A percentile compares a stretch with the other conserved stretches of the same genome.
Evolutionary conservation across 1,140 invertebrate species (phyloP).

Genomic region (Drosophila novamexicana): DNA sequence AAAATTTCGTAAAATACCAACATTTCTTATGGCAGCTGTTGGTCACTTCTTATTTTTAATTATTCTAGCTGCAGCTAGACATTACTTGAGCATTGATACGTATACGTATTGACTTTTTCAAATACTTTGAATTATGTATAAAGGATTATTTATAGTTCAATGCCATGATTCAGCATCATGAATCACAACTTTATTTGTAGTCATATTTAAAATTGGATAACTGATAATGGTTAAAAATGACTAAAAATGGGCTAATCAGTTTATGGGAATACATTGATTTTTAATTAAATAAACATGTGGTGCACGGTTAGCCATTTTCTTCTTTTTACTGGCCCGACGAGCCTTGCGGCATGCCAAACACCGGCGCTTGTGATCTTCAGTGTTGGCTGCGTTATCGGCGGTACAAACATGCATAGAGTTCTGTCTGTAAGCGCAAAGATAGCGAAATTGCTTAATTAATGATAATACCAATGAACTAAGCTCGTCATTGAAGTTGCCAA

Average conservation of each 20-base stretch:
- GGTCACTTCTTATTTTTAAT: background rate
- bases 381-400: conserved; percentile 7
- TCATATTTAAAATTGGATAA: conserved; percentile 26
- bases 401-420: conserved; percentile 21
- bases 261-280: conserved; percentile 38
- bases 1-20: too few species aligned
- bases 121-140: background rate
- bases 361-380: conserved; percentile 15
- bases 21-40: too few species aligned
- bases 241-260: conserved; percentile 24
- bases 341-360: background rate
- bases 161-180: conserved; percentile 17
- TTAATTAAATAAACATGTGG: conserved; percentile 62
- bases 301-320: conserved; percentile 1
- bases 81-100: too few species aligned
- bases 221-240: conserved; percentile 19
- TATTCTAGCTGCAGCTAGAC: background rate
- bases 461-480: conserved; percentile 10
- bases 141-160: background rate
- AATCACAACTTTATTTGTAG: conserved; percentile 31
- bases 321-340: conserved; percentile 26
- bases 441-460: conserved; percentile 49
- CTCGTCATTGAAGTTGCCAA: conserved; percentile 11
- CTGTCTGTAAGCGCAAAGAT: conserved; percentile 14
- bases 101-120: too few species aligned